Conservation (phyloP, 2,797 vertebrate genomes). For the Scolopax rusticola region DNA sequence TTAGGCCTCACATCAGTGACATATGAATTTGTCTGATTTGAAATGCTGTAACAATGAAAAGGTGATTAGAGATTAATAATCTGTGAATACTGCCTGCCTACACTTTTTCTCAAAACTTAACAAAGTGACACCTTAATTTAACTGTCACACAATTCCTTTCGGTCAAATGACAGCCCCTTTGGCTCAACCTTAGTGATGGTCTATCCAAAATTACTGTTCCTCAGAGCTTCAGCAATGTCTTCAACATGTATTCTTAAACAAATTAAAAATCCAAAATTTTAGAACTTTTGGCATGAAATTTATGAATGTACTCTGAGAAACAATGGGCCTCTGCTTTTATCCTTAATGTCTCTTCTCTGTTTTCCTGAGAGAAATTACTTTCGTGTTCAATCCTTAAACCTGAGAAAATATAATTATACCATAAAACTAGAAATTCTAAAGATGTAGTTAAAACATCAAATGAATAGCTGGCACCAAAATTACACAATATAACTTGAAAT, state of each 20-base stretch:
- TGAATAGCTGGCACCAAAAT: background rate
- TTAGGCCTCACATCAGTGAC: background rate
- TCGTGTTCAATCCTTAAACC: background rate
- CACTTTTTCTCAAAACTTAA: background rate
- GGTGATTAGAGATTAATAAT: background rate
- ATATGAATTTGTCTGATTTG: background rate
- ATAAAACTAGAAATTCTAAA: background rate
- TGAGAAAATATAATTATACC: background rate
- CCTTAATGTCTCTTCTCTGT: background rate
- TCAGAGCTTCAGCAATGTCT: background rate
- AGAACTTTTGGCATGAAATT: background rate
- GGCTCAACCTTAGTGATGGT: background rate
- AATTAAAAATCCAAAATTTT: background rate
- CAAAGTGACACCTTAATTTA: background rate
- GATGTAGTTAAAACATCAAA: background rate
- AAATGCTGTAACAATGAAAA: background rate
- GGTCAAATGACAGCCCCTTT: background rate
- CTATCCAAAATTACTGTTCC: background rate
- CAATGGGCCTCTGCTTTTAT: background rate
- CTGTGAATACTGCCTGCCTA: background rate
- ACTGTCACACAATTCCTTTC: background rate
- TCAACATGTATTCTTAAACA: background rate
- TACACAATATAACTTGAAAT: background rate
- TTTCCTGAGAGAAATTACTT: background rate
- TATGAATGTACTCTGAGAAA: background rate